These are phyloP conservation scores for Pygoscelis antarcticus DNA, from an alignment of 2,113 vertebrate genomes.

Conservation along the genomic window DNA sequence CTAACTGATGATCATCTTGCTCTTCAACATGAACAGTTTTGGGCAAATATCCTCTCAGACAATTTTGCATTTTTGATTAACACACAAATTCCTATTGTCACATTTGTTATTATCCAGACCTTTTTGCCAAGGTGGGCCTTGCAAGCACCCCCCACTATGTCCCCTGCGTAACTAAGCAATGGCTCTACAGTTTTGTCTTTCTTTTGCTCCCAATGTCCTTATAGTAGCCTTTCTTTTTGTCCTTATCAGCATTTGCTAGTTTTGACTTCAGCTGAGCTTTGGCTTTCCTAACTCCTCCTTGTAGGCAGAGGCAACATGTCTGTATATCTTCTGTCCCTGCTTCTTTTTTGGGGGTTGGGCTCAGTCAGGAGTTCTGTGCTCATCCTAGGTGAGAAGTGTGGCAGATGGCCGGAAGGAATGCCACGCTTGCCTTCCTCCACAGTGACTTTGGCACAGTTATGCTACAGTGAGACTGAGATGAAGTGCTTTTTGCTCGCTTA, in stretches of 20 bases:
- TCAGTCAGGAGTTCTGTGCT: neutral
- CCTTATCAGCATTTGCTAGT: neutral
- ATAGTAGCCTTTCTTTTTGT: neutral
- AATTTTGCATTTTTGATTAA: neutral
- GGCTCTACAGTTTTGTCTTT: neutral
- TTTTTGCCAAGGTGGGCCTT: neutral
- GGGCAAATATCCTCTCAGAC: neutral
- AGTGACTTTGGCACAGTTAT: neutral
- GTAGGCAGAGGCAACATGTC: neutral
- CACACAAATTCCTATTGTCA: neutral
- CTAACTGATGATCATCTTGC: neutral
- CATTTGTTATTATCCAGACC: neutral
- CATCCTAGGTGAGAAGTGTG: neutral
- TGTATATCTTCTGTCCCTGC: neutral
- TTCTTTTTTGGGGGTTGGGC: neutral
- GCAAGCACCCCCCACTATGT: too few relatives aligned
- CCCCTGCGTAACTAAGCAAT: neutral
- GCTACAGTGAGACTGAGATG: neutral
- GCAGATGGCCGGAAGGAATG: neutral
- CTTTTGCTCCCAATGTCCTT: neutral
- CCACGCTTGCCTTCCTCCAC: neutral
- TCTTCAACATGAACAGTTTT: neutral
- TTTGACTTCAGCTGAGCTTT: neutral
- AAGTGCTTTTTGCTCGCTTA: neutral
- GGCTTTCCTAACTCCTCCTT: neutral